phyloP scores from a whole-genome alignment of 2,888 invertebrate genomes.

The Coleophora flavipennella region DNA sequence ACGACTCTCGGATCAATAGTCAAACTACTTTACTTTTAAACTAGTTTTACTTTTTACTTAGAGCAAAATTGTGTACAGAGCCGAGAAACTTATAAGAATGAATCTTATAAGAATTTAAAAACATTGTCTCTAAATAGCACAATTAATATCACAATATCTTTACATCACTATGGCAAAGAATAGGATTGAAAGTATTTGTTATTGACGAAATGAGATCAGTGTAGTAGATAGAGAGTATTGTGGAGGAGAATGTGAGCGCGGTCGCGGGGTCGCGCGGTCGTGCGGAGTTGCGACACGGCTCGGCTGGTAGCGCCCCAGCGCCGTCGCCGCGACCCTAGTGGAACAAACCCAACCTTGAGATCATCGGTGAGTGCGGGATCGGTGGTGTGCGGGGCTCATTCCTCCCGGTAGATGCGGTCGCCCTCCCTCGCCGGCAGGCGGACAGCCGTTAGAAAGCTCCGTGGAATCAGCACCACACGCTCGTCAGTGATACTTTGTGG shows the following conservation, averaged over 20 bases:
- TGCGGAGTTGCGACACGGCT: conserved; percentile 37
- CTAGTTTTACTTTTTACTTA: no score
- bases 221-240: conserved; percentile 31
- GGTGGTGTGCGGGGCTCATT: conserved; percentile 69
- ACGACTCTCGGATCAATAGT: no score
- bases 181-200: conserved; percentile 9
- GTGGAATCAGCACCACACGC: conserved; percentile 51
- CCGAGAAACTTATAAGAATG: no score
- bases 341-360: conserved; percentile 62
- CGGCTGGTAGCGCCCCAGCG: conserved; percentile 4
- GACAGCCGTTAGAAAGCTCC: conserved; percentile 63
- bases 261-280: conserved; percentile 48
- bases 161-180: conserved; percentile 8
- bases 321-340: conserved; percentile 14
- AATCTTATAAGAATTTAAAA: no score
- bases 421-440: conserved; percentile 66
- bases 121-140: no score
- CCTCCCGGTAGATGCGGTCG: conserved; percentile 64
- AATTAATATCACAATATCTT: no score
- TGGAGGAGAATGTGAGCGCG: conserved; percentile 41
- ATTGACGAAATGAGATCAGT: conserved; percentile 46
- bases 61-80: no score
- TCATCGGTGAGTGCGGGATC: conserved; percentile 68
- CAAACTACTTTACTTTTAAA: no score
- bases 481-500: conserved; percentile 58